Percentiles rank a stretch among this genome's conserved stretches.
phyloP scores from a whole-genome alignment of 1,140 invertebrate genomes.

The Andrena cerasifolii region DNA sequence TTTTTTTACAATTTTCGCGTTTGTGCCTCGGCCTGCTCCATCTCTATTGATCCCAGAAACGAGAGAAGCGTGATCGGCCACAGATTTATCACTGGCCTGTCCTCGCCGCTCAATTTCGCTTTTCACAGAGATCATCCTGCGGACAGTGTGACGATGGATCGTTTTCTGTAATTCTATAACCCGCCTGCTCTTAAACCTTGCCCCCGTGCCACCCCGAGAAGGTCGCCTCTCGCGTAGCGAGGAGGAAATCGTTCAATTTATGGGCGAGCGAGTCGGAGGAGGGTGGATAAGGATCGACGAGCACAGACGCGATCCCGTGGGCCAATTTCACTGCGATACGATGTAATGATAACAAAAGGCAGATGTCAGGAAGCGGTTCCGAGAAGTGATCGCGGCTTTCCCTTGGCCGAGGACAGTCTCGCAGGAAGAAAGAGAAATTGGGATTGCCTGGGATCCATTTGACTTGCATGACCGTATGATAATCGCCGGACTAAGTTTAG shows the following conservation, averaged over 20 bases:
- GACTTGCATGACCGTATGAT: conserved; percentile 31
- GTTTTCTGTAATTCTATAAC: too few relatives aligned
- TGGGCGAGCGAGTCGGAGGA: not conserved
- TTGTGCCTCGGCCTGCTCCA: too few relatives aligned
- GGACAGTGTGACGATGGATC: too few relatives aligned
- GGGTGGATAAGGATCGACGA: not conserved
- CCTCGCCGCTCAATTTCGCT: too few relatives aligned
- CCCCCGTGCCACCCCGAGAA: too few relatives aligned
- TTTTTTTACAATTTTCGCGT: too few relatives aligned
- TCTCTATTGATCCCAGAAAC: too few relatives aligned
- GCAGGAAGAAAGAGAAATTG: not conserved
- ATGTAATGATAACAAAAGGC: not conserved
- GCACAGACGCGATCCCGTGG: not conserved
- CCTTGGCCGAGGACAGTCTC: not conserved
- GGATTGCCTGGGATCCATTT: conserved; percentile 11
- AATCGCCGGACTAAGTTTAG: conserved; percentile 22
- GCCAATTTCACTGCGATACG: too few relatives aligned
- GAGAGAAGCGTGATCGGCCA: too few relatives aligned
- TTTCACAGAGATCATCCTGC: too few relatives aligned
- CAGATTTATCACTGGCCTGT: too few relatives aligned
- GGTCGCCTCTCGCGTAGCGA: not conserved
- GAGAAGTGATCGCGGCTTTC: conserved; percentile 13
- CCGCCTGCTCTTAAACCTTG: too few relatives aligned
- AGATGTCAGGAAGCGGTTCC: not conserved
- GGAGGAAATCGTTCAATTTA: not conserved